Percentiles rank a stretch among this genome's conserved stretches.
These are phyloP conservation scores for Antitype chi DNA, from an alignment of 2,888 invertebrate species.

Conservation along the genomic window DNA sequence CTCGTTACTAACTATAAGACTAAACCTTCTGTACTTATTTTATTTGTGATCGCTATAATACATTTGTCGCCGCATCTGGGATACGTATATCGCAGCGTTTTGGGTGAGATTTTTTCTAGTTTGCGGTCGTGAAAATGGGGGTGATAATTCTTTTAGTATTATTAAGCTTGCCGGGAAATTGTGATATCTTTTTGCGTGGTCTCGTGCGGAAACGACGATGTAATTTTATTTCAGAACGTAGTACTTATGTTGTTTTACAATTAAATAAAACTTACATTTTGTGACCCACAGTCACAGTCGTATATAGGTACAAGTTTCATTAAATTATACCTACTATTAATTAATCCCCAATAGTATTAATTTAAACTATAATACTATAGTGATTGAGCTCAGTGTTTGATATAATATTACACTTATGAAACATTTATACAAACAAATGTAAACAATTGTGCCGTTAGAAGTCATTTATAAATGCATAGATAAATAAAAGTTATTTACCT, in stretches of 20 bases:
- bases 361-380: too few species aligned
- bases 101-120: constrained; percentile 50
- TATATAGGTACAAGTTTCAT: too few species aligned
- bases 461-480: neutral
- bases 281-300: neutral
- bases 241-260: neutral
- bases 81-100: constrained; percentile 37
- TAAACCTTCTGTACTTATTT: constrained; percentile 31
- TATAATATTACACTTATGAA: too few species aligned
- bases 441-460: neutral
- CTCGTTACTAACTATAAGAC: neutral
- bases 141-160: constrained; percentile 44
- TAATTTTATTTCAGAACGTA: constrained; percentile 19
- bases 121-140: constrained; percentile 17
- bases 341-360: too few species aligned
- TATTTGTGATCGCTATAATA: constrained; percentile 27
- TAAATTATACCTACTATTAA: too few species aligned
- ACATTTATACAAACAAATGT: neutral
- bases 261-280: neutral
- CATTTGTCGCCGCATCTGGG: constrained; percentile 44
- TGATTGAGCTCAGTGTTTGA: neutral
- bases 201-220: neutral
- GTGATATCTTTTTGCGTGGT: constrained; percentile 8
- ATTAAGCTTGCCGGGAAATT: constrained; percentile 27
- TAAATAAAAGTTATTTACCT: neutral